These are phyloP conservation scores for Zaprionus inermis DNA, from an alignment of 1,140 invertebrate genomes.

Conservation along the genomic window DNA sequence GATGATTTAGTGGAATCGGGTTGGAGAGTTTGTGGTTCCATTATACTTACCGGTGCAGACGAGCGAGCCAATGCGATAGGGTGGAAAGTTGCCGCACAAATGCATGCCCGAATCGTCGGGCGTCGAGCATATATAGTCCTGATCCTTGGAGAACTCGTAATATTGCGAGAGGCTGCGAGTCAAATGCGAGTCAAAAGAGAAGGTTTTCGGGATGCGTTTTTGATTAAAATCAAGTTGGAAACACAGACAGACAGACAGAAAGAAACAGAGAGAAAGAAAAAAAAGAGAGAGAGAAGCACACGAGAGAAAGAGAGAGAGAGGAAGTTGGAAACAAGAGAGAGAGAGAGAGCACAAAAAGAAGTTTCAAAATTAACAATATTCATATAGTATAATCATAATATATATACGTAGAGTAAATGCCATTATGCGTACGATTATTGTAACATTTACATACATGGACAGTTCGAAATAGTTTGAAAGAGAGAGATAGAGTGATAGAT, in stretches of 20 bases:
- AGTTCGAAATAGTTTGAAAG: conserved; percentile 24
- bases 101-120: conserved; percentile 98
- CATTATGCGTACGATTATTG: conserved; percentile 45
- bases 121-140: conserved; percentile 98
- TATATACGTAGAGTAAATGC: conserved; percentile 49
- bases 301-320: conserved; percentile 18
- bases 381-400: conserved; percentile 36
- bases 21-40: background rate
- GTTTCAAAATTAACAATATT: conserved; percentile 42
- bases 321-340: conserved; percentile 20
- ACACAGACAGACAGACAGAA: conserved; percentile 62
- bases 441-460: conserved; percentile 51
- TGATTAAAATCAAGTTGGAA: conserved; percentile 48
- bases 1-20: background rate
- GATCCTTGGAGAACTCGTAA: conserved; percentile 93
- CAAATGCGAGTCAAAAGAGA: conserved; percentile 22
- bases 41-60: conserved; percentile 87
- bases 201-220: conserved; percentile 42
- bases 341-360: conserved; percentile 34
- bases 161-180: conserved; percentile 88
- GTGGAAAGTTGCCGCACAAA: conserved; percentile 94
- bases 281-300: conserved; percentile 25
- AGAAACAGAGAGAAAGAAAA: conserved; percentile 32
- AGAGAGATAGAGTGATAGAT: background rate
- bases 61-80: conserved; percentile 88